These are phyloP conservation scores for Argyrosomus regius DNA, from an alignment of 2,797 vertebrate species.

Conservation along the genomic window DNA sequence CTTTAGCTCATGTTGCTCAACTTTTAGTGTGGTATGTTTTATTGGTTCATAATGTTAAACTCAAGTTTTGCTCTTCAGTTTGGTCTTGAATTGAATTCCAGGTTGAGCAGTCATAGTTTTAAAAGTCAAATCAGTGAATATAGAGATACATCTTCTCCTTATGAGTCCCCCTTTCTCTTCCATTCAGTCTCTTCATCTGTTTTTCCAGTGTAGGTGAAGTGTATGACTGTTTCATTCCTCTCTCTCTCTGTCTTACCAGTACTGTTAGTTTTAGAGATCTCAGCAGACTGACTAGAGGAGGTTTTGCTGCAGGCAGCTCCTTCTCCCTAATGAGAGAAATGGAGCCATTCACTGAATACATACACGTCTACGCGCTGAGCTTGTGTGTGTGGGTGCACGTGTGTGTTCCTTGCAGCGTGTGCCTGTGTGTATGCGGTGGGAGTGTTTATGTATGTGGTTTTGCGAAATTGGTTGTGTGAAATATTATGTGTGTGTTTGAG, in stretches of 20 bases:
- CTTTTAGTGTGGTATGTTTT: background rate
- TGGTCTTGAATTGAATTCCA: background rate
- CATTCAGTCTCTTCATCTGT: constrained; percentile 35
- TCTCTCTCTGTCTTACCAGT: constrained; percentile 52
- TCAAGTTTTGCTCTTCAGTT: background rate
- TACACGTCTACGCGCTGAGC: constrained; percentile 23
- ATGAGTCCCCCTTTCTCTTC: constrained; percentile 17
- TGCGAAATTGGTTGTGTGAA: constrained; percentile 63
- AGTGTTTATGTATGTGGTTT: constrained; percentile 64
- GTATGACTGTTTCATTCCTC: constrained; percentile 38
- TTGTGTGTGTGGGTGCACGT: constrained; percentile 26
- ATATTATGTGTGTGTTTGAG: constrained; percentile 67
- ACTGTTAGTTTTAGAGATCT: constrained; percentile 79
- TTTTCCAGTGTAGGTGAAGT: constrained; percentile 23
- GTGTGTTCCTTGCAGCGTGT: constrained; percentile 28
- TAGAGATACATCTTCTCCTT: constrained; percentile 12
- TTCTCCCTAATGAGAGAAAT: constrained; percentile 83
- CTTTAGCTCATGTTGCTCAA: background rate
- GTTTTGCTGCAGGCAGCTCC: constrained; percentile 78
- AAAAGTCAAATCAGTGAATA: constrained; percentile 15
- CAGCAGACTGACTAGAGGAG: constrained; percentile 73
- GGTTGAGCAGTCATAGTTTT: constrained; percentile 5
- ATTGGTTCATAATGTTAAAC: constrained; percentile 12
- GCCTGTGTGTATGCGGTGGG: constrained; percentile 15
- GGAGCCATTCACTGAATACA: constrained; percentile 57